Conservation (phyloP, 2,797 vertebrate genomes). For the Sandelia bainsii region DNA sequence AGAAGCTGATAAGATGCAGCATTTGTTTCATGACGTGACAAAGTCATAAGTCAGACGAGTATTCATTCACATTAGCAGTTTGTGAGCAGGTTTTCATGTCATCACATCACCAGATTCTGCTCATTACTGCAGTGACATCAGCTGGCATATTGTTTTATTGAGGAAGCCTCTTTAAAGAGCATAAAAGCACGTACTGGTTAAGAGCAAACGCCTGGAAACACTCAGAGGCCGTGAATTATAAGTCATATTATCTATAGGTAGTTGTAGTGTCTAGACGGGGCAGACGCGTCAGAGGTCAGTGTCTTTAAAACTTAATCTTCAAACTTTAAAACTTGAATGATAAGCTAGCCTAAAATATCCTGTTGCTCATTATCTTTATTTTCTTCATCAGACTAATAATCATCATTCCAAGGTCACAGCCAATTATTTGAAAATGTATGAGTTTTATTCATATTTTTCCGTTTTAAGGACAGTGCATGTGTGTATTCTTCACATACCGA, state of each 20-base stretch:
- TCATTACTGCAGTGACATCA: not conserved
- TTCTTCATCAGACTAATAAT: not conserved
- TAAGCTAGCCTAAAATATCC: no score
- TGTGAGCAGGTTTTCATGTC: not conserved
- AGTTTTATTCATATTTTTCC: not conserved
- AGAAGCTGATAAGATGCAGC: not conserved
- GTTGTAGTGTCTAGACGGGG: no score
- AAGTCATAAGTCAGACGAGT: not conserved
- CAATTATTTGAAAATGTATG: not conserved
- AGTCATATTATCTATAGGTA: no score
- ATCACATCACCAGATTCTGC: not conserved
- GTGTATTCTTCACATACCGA: constrained; percentile 12
- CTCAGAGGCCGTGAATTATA: no score
- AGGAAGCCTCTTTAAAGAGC: not conserved
- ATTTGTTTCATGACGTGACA: not conserved
- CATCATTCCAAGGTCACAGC: not conserved
- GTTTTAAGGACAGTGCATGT: not conserved
- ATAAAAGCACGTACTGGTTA: not conserved
- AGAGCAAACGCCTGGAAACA: not conserved
- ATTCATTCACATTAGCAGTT: not conserved
- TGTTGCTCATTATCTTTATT: not conserved
- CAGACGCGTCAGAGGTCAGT: no score
- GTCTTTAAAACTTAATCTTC: no score
- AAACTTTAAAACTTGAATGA: no score
- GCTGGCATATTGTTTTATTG: not conserved